Evolutionary conservation across 1,140 invertebrate genomes (phyloP).

Genomic region (Gonatopus flavifemur): DNA sequence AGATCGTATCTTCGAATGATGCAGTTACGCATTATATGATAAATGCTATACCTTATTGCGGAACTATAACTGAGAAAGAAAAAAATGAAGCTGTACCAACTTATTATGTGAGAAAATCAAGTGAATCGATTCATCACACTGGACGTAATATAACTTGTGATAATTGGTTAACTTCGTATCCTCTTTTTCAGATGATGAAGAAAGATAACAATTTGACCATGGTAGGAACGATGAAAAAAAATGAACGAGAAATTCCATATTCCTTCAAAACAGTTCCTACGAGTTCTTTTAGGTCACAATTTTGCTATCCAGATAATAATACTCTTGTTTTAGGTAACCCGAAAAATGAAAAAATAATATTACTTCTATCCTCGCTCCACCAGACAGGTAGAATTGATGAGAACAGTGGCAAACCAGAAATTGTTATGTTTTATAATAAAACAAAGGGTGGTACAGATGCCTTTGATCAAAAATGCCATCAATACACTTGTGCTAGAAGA

Average conservation of each 20-base stretch:
- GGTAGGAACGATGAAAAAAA: slow-evolving; percentile 11
- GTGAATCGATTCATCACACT: too few relatives aligned
- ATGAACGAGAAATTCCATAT: background rate
- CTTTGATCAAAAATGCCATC: slow-evolving; percentile 46
- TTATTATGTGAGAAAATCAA: slow-evolving; percentile 15
- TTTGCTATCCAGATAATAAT: slow-evolving; percentile 17
- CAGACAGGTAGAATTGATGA: background rate
- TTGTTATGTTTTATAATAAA: slow-evolving; percentile 12
- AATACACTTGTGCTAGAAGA: background rate
- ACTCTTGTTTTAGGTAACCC: background rate
- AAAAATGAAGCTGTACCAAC: slow-evolving; percentile 8
- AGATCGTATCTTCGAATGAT: too few relatives aligned
- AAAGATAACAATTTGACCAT: slow-evolving; percentile 38
- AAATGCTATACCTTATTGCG: too few relatives aligned
- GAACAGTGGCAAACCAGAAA: background rate
- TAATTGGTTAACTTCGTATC: slow-evolving; percentile 46
- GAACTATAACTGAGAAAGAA: too few relatives aligned
- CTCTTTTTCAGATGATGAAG: slow-evolving; percentile 36
- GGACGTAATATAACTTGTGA: too few relatives aligned
- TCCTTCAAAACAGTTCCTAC: background rate
- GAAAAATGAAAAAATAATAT: background rate
- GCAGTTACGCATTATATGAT: too few relatives aligned
- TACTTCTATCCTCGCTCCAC: background rate
- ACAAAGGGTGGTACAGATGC: slow-evolving; percentile 53
- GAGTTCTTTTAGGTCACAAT: background rate